These are phyloP conservation scores for Amblyopsis rosae DNA, from an alignment of 2,113 vertebrate genomes.

Conservation along the genomic window DNA sequence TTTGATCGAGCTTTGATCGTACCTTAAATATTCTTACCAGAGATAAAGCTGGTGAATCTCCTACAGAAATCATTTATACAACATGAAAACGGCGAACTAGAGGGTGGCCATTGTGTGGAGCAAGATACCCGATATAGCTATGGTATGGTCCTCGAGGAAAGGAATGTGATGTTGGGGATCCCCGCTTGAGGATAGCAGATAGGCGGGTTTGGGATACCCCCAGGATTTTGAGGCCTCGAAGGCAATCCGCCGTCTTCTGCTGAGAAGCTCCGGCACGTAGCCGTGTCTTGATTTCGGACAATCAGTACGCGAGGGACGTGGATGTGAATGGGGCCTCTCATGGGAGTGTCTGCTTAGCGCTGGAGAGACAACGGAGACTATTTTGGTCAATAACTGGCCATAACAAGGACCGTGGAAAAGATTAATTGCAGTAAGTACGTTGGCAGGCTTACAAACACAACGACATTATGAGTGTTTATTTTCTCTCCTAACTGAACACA, in stretches of 20 bases:
- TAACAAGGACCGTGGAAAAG: conserved; percentile 37
- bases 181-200: conserved; percentile 60
- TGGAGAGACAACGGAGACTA: conserved; percentile 67
- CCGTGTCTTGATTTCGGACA: conserved; percentile 26
- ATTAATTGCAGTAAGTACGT: conserved; percentile 58
- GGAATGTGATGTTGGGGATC: conserved; percentile 60
- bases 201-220: conserved; percentile 71
- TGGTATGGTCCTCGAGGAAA: conserved; percentile 54
- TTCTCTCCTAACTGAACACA: neutral
- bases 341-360: conserved; percentile 70
- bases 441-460: neutral
- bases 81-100: conserved; percentile 46
- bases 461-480: neutral
- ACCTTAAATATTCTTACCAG: conserved; percentile 62
- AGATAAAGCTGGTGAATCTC: conserved; percentile 39
- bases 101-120: conserved; percentile 63
- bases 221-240: conserved; percentile 68
- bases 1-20: conserved; percentile 54
- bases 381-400: conserved; percentile 46
- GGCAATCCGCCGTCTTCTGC: conserved; percentile 60
- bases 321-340: conserved; percentile 75
- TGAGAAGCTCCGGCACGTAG: conserved; percentile 40
- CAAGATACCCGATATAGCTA: conserved; percentile 37
- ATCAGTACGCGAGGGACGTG: conserved; percentile 63
- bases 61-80: conserved; percentile 49